These are phyloP conservation scores for Rhopilema esculentum DNA, from an alignment of 30 jellyfish, hydroid and myxozoan species.

Conservation along the genomic window DNA sequence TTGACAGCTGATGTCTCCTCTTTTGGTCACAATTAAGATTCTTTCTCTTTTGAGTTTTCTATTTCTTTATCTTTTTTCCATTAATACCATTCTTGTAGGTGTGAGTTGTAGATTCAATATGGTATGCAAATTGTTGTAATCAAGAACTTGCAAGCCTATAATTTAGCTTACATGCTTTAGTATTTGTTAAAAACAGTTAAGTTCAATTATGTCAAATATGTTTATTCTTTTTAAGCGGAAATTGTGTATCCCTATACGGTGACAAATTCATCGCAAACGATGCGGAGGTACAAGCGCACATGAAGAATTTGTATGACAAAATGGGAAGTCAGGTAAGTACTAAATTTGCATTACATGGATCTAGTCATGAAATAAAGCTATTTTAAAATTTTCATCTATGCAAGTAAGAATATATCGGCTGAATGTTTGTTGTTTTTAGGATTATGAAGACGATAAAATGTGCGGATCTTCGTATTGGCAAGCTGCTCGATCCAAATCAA, in stretches of 20 bases:
- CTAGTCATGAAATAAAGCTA: background rate
- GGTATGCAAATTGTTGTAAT: background rate
- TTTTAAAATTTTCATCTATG: background rate
- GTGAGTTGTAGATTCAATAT: background rate
- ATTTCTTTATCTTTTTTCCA: background rate
- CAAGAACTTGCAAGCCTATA: background rate
- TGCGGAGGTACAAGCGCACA: constrained; percentile 31
- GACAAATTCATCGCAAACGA: constrained; percentile 27
- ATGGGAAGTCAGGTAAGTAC: constrained; percentile 42
- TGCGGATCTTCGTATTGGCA: constrained; percentile 44
- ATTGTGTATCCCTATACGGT: constrained; percentile 11
- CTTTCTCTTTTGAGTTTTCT: background rate
- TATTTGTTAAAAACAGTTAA: background rate
- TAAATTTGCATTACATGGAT: background rate
- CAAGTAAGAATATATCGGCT: background rate
- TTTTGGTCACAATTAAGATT: background rate
- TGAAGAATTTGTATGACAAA: constrained; percentile 20
- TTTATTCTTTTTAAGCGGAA: constrained; percentile 17
- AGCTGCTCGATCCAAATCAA: constrained; percentile 37
- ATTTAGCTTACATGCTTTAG: background rate
- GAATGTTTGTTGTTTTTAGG: background rate
- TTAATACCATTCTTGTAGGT: background rate
- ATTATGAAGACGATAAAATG: constrained; percentile 13
- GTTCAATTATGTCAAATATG: background rate
- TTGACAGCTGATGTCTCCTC: background rate